phyloP scores from a whole-genome alignment of 2,113 vertebrate genomes.

The Dipodomys ordii region DNA sequence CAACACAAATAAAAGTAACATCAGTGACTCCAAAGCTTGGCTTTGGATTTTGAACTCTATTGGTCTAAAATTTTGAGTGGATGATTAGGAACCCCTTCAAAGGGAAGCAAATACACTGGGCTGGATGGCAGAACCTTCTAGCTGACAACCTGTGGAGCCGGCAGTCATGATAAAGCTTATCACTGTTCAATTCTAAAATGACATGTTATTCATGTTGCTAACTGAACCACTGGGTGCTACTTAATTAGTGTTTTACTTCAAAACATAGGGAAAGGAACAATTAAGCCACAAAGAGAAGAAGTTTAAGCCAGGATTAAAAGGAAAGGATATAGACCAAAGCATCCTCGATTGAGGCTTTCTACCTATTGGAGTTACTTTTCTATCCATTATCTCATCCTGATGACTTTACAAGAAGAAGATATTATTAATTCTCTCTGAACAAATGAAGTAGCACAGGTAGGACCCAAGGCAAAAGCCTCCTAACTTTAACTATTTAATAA shows the following conservation, averaged over 20 bases:
- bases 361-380: not conserved
- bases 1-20: slow-evolving; percentile 15
- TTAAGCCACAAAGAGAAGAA: not conserved
- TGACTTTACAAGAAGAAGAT: not conserved
- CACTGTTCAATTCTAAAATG: slow-evolving; percentile 45
- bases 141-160: not conserved
- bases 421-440: not conserved
- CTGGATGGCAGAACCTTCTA: not conserved
- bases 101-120: not conserved
- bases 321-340: not conserved
- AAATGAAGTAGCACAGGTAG: not conserved
- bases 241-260: slow-evolving; percentile 35
- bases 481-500: not conserved
- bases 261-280: slow-evolving; percentile 42
- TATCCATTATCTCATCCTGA: not conserved
- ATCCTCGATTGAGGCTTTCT: not conserved
- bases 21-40: not conserved
- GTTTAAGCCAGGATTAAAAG: slow-evolving; percentile 30
- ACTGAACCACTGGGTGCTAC: not conserved
- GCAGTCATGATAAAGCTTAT: not conserved
- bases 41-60: slow-evolving; percentile 30
- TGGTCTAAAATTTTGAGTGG: slow-evolving; percentile 53
- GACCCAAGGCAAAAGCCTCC: not conserved
- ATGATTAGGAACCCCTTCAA: not conserved
- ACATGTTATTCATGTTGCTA: slow-evolving; percentile 33